These are phyloP conservation scores for Magallana nippona DNA, from an alignment of 2,888 invertebrate species.

Conservation along the genomic window DNA sequence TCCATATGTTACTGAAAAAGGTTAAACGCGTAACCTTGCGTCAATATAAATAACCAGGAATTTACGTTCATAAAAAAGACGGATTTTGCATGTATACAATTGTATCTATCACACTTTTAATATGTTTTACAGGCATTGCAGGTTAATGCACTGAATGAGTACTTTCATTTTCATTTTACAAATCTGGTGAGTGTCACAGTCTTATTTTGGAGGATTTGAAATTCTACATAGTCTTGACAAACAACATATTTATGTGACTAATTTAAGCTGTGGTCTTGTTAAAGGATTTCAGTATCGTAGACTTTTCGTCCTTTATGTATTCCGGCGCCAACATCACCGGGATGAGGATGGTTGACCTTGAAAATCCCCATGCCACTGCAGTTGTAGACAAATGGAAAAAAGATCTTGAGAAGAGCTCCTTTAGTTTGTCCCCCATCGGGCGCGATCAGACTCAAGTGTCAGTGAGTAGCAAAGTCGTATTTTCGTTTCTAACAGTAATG, in stretches of 20 bases:
- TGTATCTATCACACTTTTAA: neutral
- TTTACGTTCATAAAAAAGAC: too few relatives aligned
- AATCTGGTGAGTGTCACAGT: constrained; percentile 83
- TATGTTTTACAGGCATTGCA: constrained; percentile 89
- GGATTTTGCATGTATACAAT: too few relatives aligned
- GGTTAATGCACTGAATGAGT: constrained; percentile 96
- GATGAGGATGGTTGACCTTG: constrained; percentile 85
- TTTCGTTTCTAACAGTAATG: neutral
- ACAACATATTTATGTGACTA: too few relatives aligned
- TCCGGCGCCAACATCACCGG: constrained; percentile 96
- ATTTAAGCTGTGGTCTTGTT: constrained; percentile 13
- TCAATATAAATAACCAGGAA: too few relatives aligned
- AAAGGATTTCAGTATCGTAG: constrained; percentile 79
- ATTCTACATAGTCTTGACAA: too few relatives aligned
- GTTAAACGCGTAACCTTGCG: neutral
- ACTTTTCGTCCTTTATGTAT: constrained; percentile 86
- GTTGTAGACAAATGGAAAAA: constrained; percentile 71
- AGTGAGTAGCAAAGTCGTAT: constrained; percentile 51
- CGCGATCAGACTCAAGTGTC: constrained; percentile 66
- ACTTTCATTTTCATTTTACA: constrained; percentile 96
- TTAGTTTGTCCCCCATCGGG: constrained; percentile 65
- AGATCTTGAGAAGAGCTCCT: constrained; percentile 58
- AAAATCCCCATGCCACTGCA: constrained; percentile 65
- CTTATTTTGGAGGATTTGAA: too few relatives aligned
- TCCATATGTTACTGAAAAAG: neutral